These are phyloP conservation scores for Drosophila nigritarsus DNA, from an alignment of 2,888 invertebrate genomes.

Conservation along the genomic window DNA sequence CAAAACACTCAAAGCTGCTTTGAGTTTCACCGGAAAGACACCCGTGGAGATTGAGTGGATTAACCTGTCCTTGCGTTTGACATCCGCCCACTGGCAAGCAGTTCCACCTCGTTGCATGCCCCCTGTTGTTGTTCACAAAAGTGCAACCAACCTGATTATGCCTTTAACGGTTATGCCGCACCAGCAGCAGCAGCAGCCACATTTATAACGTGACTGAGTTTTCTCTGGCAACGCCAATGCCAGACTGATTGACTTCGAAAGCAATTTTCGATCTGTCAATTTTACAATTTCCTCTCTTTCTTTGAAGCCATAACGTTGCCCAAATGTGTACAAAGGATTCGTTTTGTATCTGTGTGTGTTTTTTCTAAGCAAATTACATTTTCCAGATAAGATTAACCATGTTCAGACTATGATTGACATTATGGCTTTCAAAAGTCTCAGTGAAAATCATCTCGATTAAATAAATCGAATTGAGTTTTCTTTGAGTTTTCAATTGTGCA, in stretches of 20 bases:
- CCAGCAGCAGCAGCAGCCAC: too few species aligned
- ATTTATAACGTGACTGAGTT: neutral
- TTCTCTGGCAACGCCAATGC: neutral
- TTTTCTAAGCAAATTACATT: neutral
- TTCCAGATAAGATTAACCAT: neutral
- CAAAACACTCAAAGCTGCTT: constrained; percentile 27
- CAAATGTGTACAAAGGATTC: neutral
- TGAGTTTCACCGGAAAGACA: neutral
- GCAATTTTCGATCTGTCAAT: neutral
- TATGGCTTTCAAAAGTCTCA: neutral
- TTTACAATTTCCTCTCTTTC: neutral
- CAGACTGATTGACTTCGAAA: neutral
- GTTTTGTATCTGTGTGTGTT: neutral
- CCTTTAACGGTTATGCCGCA: neutral
- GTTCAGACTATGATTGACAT: neutral
- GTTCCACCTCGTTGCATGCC: neutral
- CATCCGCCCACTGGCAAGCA: neutral
- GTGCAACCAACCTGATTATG: neutral
- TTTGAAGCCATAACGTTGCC: neutral
- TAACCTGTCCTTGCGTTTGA: constrained; percentile 17
- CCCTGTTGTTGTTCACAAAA: neutral
- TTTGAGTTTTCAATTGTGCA: too few species aligned
- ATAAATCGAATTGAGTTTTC: too few species aligned
- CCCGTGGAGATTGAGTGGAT: constrained; percentile 3
- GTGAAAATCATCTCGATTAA: neutral